Evolutionary conservation across 2,113 vertebrate species (phyloP), one percentile per base, ranked within the genome.

Genomic region (Ageneiosus marmoratus): DNA sequence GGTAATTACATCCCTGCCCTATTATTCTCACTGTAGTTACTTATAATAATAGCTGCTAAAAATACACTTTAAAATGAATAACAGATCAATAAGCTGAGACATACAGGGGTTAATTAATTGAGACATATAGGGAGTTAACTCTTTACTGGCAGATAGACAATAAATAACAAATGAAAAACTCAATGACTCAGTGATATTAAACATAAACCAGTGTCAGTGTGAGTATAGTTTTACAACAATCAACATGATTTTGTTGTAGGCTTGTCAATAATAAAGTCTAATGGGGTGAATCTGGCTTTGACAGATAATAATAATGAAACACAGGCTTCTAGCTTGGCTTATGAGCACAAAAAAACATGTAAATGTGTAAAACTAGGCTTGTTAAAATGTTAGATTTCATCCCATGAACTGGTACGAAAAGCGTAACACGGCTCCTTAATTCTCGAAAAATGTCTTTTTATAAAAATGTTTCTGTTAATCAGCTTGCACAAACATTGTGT

Each of bases 261-360:
- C 34, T 44, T 79, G 15, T 41, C 51, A 48, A 80, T 72, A 7
- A 13, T 55, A 22, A 80, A 53, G 67, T 27, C 15, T n/a, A 29
- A 75, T 53, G 53, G 41, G 44, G 74, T 82, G 24, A 9, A 27
- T 70, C 32, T 77, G 27, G 78, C 51, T 34, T 73, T 63, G n/a
- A 77, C 72, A 65, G 53, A 77, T 77, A 53, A 60, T 76, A 22
- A 51, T 41, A 76, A 75, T 46, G 20, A 50, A 32, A 58, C 34
- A 10, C 60, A 46, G n/a, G 41, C 63, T 20, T 83, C 27, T 11
- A 27, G 60, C 55, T 78, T 27, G 44, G 32, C 20, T 20, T 18
- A 20, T 13, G 27, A 72, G 32, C 82, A 82, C 87, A 86, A 69
- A 63, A 32, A 51, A 44, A 84, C 51, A 77, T 41, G 73, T 41